Conservation (phyloP, 2,888 invertebrate species). For the Drosophila colorata region DNA sequence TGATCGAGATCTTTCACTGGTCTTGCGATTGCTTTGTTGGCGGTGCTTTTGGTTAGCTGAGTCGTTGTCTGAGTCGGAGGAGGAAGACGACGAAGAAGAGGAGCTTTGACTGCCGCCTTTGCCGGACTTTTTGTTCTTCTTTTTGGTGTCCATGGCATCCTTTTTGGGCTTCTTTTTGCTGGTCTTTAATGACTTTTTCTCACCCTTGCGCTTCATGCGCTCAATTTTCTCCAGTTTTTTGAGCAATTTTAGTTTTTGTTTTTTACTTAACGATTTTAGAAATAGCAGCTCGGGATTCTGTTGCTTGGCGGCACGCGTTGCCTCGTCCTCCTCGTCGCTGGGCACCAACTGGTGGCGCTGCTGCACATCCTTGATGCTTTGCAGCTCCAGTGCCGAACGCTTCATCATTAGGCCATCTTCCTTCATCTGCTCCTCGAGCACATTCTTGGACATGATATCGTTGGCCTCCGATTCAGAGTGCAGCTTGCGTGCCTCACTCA, state of each 20-base stretch:
- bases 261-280: slow-evolving; percentile 92
- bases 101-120: slow-evolving; percentile 35
- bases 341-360: slow-evolving; percentile 87
- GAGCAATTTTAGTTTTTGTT: slow-evolving; percentile 96
- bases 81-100: slow-evolving; percentile 53
- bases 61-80: slow-evolving; percentile 52
- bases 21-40: slow-evolving; percentile 14
- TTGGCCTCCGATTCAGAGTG: slow-evolving; percentile 89
- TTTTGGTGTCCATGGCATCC: slow-evolving; percentile 49
- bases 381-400: slow-evolving; percentile 89
- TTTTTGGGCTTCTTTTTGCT: slow-evolving; percentile 59
- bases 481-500: slow-evolving; percentile 92
- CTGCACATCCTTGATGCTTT: slow-evolving; percentile 86
- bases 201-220: slow-evolving; percentile 76
- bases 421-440: slow-evolving; percentile 95
- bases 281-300: slow-evolving; percentile 91
- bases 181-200: slow-evolving; percentile 40
- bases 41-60: slow-evolving; percentile 19
- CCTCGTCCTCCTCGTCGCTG: slow-evolving; percentile 85
- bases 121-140: slow-evolving; percentile 60
- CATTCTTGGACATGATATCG: slow-evolving; percentile 88
- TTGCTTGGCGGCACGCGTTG: slow-evolving; percentile 35
- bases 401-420: slow-evolving; percentile 96
- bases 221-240: slow-evolving; percentile 91
- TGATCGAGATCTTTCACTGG: slow-evolving; percentile 30